Conservation (phyloP, 2,888 invertebrate genomes). For the Oligia fasciuncula region DNA sequence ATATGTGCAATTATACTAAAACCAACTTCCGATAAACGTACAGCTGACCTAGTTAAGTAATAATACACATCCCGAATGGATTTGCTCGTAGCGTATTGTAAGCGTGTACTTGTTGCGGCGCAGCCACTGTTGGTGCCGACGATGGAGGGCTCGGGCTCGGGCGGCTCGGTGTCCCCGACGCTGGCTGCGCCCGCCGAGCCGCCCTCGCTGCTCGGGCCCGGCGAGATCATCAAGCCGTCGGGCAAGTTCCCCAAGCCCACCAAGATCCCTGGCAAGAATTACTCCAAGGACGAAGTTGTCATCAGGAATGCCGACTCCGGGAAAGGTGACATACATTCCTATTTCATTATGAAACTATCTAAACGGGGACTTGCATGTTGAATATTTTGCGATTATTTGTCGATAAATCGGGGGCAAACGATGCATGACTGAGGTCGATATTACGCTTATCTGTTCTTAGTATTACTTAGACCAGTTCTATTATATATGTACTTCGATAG, state of each 20-base stretch:
- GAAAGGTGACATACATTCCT: constrained; percentile 92
- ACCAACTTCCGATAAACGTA: constrained; percentile 53
- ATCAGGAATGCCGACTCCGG: constrained; percentile 98
- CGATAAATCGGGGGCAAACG: constrained; percentile 65
- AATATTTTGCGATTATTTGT: constrained; percentile 50
- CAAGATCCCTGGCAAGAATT: constrained; percentile 97
- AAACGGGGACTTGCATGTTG: constrained; percentile 59
- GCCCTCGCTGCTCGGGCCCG: constrained; percentile 92
- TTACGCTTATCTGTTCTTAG: constrained; percentile 75
- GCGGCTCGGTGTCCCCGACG: constrained; percentile 89
- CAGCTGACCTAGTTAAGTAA: constrained; percentile 66
- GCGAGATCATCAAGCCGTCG: constrained; percentile 96
- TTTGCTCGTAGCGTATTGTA: constrained; percentile 22
- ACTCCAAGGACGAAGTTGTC: constrained; percentile 98
- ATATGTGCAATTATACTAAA: constrained; percentile 40
- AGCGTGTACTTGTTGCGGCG: constrained; percentile 26
- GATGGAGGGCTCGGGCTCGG: constrained; percentile 88
- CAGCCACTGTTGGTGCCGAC: constrained; percentile 88
- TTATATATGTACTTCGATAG: constrained; percentile 70
- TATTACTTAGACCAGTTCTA: constrained; percentile 70
- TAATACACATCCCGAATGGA: constrained; percentile 56
- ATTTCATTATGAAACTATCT: constrained; percentile 19
- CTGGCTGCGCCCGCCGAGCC: constrained; percentile 89
- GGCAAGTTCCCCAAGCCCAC: constrained; percentile 97
- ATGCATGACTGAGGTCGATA: constrained; percentile 77